phyloP scores from a whole-genome alignment of 2,113 vertebrate genomes.

The Crotalus tigris region DNA sequence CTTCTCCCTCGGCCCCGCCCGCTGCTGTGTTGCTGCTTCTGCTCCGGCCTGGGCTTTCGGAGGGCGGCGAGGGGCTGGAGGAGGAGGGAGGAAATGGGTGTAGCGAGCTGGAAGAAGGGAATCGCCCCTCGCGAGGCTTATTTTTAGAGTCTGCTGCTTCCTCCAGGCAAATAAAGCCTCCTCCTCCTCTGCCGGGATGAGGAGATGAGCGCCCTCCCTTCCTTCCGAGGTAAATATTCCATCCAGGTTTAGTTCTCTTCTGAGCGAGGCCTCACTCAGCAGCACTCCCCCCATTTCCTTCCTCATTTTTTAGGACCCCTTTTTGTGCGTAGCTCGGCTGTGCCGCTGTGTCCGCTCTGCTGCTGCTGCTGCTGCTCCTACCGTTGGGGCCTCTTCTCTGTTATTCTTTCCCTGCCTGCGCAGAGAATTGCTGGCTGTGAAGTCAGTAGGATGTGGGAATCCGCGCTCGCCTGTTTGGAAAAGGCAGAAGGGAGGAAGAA shows the following conservation, averaged over 20 bases:
- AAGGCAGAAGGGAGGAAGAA: not conserved
- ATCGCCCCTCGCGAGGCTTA: not conserved
- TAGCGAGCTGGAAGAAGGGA: not conserved
- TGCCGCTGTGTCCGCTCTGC: not conserved
- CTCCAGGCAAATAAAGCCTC: not conserved
- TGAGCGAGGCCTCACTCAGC: not conserved
- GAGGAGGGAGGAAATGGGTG: not conserved
- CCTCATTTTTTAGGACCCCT: not conserved
- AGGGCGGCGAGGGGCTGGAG: not conserved
- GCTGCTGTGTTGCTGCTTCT: not conserved
- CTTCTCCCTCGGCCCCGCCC: constrained; percentile 10
- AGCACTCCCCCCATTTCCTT: not conserved
- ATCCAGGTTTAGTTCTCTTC: not conserved
- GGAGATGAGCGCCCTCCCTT: not conserved
- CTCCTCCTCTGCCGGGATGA: not conserved
- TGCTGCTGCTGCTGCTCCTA: not conserved
- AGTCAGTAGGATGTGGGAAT: not conserved
- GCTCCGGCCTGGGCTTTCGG: not conserved
- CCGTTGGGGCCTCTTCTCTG: not conserved
- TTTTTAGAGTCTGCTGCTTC: constrained; percentile 3
- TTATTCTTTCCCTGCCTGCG: not conserved
- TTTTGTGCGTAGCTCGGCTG: not conserved
- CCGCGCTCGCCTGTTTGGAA: not conserved
- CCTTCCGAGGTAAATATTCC: not conserved
- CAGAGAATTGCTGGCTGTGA: not conserved